phyloP scores from a whole-genome alignment of 2,797 vertebrate species.

The Chromobotia macracanthus region DNA sequence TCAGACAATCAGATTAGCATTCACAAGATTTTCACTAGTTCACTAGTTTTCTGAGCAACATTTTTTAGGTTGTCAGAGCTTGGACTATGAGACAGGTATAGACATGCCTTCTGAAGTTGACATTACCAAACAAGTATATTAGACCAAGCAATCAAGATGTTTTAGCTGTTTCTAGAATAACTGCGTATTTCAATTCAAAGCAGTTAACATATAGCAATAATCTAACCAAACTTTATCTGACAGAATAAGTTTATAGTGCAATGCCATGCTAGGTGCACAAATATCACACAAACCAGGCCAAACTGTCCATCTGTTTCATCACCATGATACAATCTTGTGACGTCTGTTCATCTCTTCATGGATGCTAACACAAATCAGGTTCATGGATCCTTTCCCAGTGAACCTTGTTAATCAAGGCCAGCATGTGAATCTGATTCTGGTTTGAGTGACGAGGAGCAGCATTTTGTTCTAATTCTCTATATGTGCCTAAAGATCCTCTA shows the following conservation, averaged over 20 bases:
- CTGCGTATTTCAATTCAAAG: background rate
- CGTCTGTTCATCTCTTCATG: constrained; percentile 5
- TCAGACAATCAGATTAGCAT: no score
- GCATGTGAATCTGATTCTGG: no score
- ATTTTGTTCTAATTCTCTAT: background rate
- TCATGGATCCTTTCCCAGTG: constrained; percentile 2
- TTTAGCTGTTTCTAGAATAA: background rate
- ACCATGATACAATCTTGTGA: constrained; percentile 5
- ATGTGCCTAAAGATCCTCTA: background rate
- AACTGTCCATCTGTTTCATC: constrained; percentile 17
- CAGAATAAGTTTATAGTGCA: background rate
- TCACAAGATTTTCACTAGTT: no score
- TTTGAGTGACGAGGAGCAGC: background rate
- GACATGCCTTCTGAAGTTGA: no score
- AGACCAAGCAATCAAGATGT: no score
- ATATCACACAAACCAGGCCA: background rate
- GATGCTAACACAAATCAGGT: background rate
- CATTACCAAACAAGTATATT: no score
- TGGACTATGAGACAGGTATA: no score
- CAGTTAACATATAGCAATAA: background rate
- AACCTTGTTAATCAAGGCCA: background rate
- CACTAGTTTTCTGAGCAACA: no score
- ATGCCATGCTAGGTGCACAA: background rate
- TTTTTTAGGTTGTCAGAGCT: no score
- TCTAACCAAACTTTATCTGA: background rate